These are phyloP conservation scores for Tyto alba DNA, from an alignment of 2,113 vertebrate genomes.

Conservation along the genomic window DNA sequence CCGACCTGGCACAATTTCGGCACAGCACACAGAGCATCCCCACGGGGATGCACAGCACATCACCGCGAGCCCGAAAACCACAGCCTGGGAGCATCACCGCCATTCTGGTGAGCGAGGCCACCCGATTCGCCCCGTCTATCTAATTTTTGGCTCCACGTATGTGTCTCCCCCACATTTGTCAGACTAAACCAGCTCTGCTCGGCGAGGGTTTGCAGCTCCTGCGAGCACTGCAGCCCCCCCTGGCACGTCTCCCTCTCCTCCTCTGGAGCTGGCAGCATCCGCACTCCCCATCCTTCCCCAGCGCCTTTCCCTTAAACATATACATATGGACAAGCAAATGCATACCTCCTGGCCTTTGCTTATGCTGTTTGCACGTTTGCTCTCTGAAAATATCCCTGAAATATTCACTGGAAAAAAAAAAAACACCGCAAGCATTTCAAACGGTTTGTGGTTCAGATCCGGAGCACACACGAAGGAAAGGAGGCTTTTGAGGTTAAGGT, in stretches of 20 bases:
- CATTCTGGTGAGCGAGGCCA: background rate
- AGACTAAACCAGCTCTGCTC: background rate
- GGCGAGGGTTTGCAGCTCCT: background rate
- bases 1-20: fast-evolving
- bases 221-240: background rate
- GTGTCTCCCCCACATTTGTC: background rate
- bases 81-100: background rate
- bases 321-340: background rate
- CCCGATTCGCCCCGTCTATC: background rate
- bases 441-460: background rate
- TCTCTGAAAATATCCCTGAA: background rate
- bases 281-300: background rate
- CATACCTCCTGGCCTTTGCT: background rate
- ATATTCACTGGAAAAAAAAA: background rate
- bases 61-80: background rate
- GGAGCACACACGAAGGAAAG: background rate
- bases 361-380: background rate
- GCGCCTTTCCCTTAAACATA: background rate
- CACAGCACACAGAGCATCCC: background rate
- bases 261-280: background rate
- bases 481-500: background rate
- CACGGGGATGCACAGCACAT: fast-evolving
- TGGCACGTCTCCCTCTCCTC: background rate
- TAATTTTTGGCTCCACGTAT: background rate
- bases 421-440: background rate